Evolutionary conservation across 2,797 vertebrate genomes (phyloP), one percentile per base, ranked within the genome.

Genomic region (Dipus sagitta): DNA sequence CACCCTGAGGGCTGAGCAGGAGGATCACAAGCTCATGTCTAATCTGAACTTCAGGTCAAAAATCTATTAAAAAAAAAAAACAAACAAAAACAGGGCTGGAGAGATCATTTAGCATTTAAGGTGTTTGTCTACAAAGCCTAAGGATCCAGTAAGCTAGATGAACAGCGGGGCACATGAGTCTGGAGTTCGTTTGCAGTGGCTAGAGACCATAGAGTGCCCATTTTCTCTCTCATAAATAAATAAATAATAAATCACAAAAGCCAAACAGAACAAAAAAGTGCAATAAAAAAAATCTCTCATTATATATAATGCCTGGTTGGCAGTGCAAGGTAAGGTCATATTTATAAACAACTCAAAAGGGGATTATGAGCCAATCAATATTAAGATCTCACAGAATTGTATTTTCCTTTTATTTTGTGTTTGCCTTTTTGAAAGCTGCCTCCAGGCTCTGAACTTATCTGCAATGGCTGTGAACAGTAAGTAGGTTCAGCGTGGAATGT

Each of bases 401-500:
- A 32, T 60, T 81, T 85, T 86, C 52, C 30, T 83, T 81, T 85
- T 70, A 52, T 78, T 92, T 90, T 83, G 21, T 12, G n/a, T 77
- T 83, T 86, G 58, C 47, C 8, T 82, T 72, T 90, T 94, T 92
- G 71, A 90, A 94, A 92, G 75, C 3, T 42, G 67, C 89, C 71
- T 90, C 80, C 85, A 86, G 75, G 62, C 71, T 92, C 71, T 91
- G 96, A 97, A 96, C 96, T 96, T 97, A 97, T 96, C 96, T 97
- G 97, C 95, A 98, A 95, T 92, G 94, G 78, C 97, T 96, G 93
- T 96, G 96, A 97, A 98, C 94, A 97, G 97, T 92, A 91, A 42
- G 93, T 96, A 93, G 47, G 82, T 90, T 96, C 95, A 96, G 93
- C 20, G 82, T 95, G 97, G 96, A 98, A 98, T 97, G 96, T 81